These are phyloP conservation scores for Gallinago jamesoni DNA, from an alignment of 2,113 vertebrate genomes.

Conservation along the genomic window DNA sequence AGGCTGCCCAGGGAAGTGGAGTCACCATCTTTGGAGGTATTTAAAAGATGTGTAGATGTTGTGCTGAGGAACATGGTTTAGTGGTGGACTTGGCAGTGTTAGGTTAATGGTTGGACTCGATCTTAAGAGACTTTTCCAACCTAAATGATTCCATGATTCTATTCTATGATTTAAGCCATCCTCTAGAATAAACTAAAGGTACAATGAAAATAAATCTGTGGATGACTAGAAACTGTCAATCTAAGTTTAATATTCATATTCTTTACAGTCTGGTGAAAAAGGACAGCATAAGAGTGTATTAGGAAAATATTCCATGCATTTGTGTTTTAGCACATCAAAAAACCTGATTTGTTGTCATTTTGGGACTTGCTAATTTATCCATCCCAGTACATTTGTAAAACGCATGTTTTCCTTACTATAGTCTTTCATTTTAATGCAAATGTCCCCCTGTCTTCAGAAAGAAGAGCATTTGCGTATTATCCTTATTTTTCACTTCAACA, in stretches of 20 bases:
- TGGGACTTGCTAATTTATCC: background rate
- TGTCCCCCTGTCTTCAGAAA: background rate
- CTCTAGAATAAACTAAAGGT: background rate
- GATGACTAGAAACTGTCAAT: background rate
- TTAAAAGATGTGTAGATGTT: fast-evolving
- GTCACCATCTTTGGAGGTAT: no score
- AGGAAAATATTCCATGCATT: background rate
- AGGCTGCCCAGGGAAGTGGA: background rate
- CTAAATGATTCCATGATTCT: background rate
- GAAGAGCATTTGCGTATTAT: background rate
- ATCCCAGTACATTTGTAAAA: background rate
- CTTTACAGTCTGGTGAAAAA: background rate
- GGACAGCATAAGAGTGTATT: background rate
- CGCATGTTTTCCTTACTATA: background rate
- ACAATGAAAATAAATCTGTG: background rate
- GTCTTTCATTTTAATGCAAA: background rate
- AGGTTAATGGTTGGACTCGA: background rate
- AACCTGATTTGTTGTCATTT: background rate
- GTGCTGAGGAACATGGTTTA: background rate
- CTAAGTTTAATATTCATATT: background rate
- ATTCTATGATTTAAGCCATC: background rate
- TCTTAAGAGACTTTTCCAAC: background rate
- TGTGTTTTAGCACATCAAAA: background rate
- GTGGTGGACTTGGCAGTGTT: background rate
- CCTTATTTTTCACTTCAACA: background rate